Percentiles rank a stretch among this genome's conserved stretches.
Evolutionary conservation across 2,888 invertebrate genomes (phyloP).

Genomic region (Seira musarum): DNA sequence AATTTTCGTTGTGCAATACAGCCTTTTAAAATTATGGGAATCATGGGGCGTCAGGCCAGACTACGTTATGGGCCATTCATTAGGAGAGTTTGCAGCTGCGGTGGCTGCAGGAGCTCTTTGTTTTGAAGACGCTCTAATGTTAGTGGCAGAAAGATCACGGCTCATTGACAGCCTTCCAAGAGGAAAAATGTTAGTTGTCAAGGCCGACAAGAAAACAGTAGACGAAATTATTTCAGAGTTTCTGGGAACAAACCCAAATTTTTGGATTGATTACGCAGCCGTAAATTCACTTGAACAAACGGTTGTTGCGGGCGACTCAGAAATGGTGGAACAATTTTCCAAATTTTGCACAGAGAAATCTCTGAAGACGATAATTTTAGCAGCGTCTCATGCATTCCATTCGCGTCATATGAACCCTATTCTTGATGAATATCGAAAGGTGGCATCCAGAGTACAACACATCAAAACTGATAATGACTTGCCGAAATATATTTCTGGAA

Average conservation of each 20-base stretch:
- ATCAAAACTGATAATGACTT: neutral
- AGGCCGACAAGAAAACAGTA: slow-evolving; percentile 35
- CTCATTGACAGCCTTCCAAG: slow-evolving; percentile 54
- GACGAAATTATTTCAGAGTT: slow-evolving; percentile 15
- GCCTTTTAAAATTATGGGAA: no score
- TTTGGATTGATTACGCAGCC: no score
- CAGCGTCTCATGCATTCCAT: slow-evolving; percentile 52
- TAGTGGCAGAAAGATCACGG: slow-evolving; percentile 58
- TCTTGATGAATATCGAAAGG: slow-evolving; percentile 29
- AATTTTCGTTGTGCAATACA: no score
- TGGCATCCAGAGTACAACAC: slow-evolving; percentile 19
- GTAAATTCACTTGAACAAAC: slow-evolving; percentile 59
- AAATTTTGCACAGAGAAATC: slow-evolving; percentile 2
- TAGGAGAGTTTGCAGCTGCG: no score
- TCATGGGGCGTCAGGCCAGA: no score
- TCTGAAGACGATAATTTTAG: slow-evolving; percentile 39
- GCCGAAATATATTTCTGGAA: slow-evolving; percentile 44
- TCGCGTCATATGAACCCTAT: slow-evolving; percentile 58
- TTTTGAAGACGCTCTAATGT: no score
- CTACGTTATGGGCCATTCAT: no score
- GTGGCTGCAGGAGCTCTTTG: no score
- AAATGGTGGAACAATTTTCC: slow-evolving; percentile 15
- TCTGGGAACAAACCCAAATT: neutral
- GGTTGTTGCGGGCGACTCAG: slow-evolving; percentile 50
- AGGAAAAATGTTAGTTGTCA: slow-evolving; percentile 60